Percentiles rank a stretch among this genome's conserved stretches.
phyloP scores from a whole-genome alignment of 2,113 vertebrate species.

The Pristiophorus japonicus region DNA sequence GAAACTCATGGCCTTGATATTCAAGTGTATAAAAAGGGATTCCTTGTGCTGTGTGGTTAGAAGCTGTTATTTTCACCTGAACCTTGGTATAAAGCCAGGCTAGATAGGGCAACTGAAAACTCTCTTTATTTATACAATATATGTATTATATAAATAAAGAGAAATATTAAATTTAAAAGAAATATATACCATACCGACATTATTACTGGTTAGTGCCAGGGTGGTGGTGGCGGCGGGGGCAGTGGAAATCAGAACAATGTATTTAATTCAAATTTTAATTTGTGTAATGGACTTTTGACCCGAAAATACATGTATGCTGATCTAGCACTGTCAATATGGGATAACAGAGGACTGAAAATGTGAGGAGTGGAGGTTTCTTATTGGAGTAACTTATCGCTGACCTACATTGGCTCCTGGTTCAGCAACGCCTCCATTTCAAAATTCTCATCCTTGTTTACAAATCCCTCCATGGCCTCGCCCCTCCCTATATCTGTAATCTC shows the following conservation, averaged over 20 bases:
- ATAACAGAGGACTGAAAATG: background rate
- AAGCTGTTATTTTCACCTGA: background rate
- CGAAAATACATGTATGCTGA: too few species aligned
- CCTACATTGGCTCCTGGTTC: too few species aligned
- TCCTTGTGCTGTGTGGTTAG: background rate
- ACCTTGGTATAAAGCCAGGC: background rate
- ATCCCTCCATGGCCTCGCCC: too few species aligned
- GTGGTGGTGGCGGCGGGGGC: background rate
- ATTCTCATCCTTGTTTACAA: too few species aligned
- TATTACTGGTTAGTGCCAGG: background rate
- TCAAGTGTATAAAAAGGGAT: background rate
- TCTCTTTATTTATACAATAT: background rate
- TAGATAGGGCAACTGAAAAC: background rate
- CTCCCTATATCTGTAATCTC: too few species aligned
- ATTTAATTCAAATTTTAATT: too few species aligned
- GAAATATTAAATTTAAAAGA: background rate
- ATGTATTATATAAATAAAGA: background rate
- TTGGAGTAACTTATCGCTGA: too few species aligned
- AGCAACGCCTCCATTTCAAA: too few species aligned
- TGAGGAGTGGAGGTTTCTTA: background rate
- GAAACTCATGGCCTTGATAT: background rate
- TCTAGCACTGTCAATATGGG: too few species aligned
- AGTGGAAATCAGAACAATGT: background rate
- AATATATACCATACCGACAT: background rate
- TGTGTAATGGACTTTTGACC: too few species aligned